These are phyloP conservation scores for Leguminivora glycinivorella DNA, from an alignment of 1,140 invertebrate species.

Conservation along the genomic window DNA sequence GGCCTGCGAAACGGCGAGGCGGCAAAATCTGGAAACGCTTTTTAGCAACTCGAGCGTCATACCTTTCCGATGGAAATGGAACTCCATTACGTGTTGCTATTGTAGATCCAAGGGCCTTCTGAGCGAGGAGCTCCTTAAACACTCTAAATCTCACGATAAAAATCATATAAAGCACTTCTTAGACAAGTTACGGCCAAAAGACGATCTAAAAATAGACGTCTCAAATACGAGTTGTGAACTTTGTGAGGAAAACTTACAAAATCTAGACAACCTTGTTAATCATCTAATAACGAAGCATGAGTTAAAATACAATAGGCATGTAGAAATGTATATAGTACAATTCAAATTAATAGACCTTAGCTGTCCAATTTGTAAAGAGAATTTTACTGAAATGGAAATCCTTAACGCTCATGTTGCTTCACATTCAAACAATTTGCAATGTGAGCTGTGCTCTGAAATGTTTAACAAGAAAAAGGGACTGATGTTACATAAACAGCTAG, in stretches of 20 bases:
- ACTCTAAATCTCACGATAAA: conserved; percentile 1
- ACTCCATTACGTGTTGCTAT: conserved; percentile 4
- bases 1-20: conserved; percentile 17
- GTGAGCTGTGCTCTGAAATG: conserved; percentile 16
- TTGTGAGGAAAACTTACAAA: not conserved
- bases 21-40: conserved; percentile 20
- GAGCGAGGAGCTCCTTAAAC: not conserved
- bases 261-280: not conserved
- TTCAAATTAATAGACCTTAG: conserved; percentile 17
- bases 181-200: not conserved
- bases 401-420: not conserved
- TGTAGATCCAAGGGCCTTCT: not conserved
- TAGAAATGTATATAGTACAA: not conserved
- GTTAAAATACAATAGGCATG: not conserved
- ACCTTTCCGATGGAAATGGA: conserved; percentile 19
- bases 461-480: not conserved
- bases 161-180: not conserved
- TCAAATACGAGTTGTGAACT: conserved; percentile 1
- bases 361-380: conserved; percentile 7
- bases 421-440: not conserved
- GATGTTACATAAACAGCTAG: not conserved
- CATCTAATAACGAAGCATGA: conserved; percentile 1
- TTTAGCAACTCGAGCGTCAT: conserved; percentile 18
- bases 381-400: not conserved
- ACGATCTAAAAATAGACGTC: not conserved